Evolutionary conservation across 1,140 invertebrate species (phyloP), one percentile per base, ranked within the genome.

Genomic region (Cotesia vestalis): DNA sequence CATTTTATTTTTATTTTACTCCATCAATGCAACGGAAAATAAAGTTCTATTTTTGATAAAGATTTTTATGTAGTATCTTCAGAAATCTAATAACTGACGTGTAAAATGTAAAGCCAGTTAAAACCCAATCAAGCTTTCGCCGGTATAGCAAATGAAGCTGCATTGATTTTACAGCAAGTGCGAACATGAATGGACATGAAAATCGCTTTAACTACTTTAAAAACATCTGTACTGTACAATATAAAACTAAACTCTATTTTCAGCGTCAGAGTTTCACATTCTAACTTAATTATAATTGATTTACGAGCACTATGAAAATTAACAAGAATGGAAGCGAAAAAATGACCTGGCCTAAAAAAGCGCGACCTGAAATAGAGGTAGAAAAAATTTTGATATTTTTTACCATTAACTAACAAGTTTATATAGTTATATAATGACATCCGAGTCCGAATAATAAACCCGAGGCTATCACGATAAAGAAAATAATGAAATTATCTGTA

Each of bases 71-170:
- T 27, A 27, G 1, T 2, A 27, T 27, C 27, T 27, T 27, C 27
- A 27, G n/a, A 11, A 9, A 53, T 67, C 2, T 17, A 36, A n/a
- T 51, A 38, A 51, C 20, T 14, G 11, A 64, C 51, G 17, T 67
- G 38, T 67, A 11, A 35, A 53, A 34, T 52, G 4, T 14, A 9
- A 27, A 55, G 53, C 53, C 17, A 55, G 53, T 67, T 67, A 9
- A n/a, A 27, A 34, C 27, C 53, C 66, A 67, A 67, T 67, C 66
- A 67, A 67, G 51, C 66, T 55, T 4, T 67, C 20, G 17, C 4
- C 12, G 9, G 34, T 51, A n/a, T 2, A 55, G 12, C 20, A 67
- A 53, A 67, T 67, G 52, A 51, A 35, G 66, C 51, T 67, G 4
- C 9, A 67, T 67, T 27, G 51, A 55, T 55, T 67, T 67, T 67